Conservation (phyloP, 2,113 vertebrate genomes). For the Caranx ignobilis region DNA sequence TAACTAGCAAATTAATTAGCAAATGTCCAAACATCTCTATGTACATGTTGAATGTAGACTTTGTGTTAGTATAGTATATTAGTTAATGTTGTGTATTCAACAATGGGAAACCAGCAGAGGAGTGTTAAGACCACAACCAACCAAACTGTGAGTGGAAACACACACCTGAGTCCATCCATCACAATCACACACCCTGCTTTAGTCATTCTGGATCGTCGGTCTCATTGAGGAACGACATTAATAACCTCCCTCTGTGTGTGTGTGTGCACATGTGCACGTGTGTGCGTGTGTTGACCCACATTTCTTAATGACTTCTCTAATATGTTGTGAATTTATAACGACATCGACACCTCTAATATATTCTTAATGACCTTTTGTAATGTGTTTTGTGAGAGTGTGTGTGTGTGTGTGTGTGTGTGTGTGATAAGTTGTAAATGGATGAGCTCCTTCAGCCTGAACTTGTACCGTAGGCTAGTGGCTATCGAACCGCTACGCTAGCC, state of each 20-base stretch:
- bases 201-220: slow-evolving; percentile 25
- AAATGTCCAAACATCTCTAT: too few relatives aligned
- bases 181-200: slow-evolving; percentile 11
- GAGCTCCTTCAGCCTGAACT: slow-evolving; percentile 24
- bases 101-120: too few relatives aligned
- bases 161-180: neutral
- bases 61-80: too few relatives aligned
- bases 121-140: too few relatives aligned
- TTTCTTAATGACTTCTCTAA: slow-evolving; percentile 50
- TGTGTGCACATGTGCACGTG: neutral
- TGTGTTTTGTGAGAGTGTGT: slow-evolving; percentile 30
- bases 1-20: too few relatives aligned
- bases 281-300: slow-evolving; percentile 53
- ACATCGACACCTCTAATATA: slow-evolving; percentile 46
- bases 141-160: too few relatives aligned
- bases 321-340: slow-evolving; percentile 53
- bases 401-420: slow-evolving; percentile 21
- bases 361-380: slow-evolving; percentile 56
- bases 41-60: too few relatives aligned
- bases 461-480: slow-evolving; percentile 18
- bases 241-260: slow-evolving; percentile 20
- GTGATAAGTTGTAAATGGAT: slow-evolving; percentile 60
- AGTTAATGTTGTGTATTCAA: too few relatives aligned
- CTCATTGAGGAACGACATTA: slow-evolving; percentile 39
- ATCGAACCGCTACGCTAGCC: slow-evolving; percentile 4